These are phyloP conservation scores for Nannospalax galili DNA, from an alignment of 2,113 vertebrate genomes.

Conservation along the genomic window DNA sequence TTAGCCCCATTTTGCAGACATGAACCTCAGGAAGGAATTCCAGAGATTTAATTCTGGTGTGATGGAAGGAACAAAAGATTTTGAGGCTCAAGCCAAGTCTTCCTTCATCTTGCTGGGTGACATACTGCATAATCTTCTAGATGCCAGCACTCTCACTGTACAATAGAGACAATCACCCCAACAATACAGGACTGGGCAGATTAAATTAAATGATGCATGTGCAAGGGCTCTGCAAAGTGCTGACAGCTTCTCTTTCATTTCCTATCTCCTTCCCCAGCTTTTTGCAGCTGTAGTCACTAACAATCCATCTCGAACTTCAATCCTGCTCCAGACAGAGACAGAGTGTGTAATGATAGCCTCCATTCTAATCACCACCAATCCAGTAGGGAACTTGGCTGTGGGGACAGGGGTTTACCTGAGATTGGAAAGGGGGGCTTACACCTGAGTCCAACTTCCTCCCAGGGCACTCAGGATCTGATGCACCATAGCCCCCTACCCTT, in stretches of 20 bases:
- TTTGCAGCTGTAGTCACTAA: background rate
- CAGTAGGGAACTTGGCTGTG: background rate
- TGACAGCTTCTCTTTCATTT: background rate
- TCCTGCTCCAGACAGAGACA: background rate
- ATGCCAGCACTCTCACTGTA: background rate
- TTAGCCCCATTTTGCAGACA: background rate
- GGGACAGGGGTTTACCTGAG: background rate
- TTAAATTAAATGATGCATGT: background rate
- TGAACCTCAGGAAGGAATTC: background rate
- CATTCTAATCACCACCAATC: too few species aligned
- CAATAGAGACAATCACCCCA: background rate
- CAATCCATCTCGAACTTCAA: background rate
- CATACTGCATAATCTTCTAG: background rate
- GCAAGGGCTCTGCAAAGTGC: background rate
- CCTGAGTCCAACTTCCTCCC: background rate
- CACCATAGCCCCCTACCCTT: background rate
- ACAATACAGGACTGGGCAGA: background rate
- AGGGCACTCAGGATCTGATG: background rate
- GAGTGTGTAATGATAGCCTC: accelerated
- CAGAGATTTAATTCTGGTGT: background rate
- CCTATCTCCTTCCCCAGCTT: background rate
- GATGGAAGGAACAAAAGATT: background rate
- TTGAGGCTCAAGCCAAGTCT: background rate
- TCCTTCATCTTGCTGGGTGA: background rate
- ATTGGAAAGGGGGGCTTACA: too few species aligned